These are phyloP conservation scores for Odontothrips loti DNA, from an alignment of 2,888 invertebrate genomes.

Conservation along the genomic window DNA sequence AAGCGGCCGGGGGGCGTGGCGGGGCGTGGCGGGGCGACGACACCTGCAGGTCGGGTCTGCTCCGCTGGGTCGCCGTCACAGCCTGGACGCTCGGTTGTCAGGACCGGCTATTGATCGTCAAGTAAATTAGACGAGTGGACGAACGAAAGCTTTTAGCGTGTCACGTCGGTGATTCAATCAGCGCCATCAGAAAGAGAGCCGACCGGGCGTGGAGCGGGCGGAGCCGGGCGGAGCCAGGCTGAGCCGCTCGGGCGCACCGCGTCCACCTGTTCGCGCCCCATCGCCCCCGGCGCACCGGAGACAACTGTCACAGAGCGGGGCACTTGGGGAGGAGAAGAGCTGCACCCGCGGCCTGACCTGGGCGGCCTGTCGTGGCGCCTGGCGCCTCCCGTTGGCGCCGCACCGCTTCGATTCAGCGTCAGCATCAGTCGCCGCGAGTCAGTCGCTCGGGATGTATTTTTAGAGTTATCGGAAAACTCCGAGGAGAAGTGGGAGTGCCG, in stretches of 20 bases:
- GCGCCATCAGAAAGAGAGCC: not conserved
- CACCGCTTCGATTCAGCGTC: not conserved
- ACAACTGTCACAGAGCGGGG: too few species aligned
- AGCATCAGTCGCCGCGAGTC: too few species aligned
- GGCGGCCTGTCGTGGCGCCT: too few species aligned
- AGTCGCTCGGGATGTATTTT: not conserved
- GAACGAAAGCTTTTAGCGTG: slow-evolving; percentile 9
- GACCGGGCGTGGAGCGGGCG: not conserved
- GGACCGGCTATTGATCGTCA: not conserved
- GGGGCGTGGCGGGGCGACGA: not conserved
- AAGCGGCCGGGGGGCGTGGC: not conserved
- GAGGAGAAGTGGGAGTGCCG: not conserved
- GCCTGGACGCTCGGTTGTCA: too few species aligned
- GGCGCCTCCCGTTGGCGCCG: too few species aligned
- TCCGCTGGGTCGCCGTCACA: not conserved
- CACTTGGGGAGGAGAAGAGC: too few species aligned
- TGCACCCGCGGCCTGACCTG: too few species aligned
- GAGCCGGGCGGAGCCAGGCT: not conserved
- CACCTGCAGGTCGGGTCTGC: not conserved
- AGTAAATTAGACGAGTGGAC: not conserved
- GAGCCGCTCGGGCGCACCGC: not conserved
- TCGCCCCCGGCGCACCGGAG: not conserved
- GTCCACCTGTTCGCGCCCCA: not conserved
- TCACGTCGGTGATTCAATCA: not conserved
- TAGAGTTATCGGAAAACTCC: not conserved